phyloP scores from a whole-genome alignment of 2,797 vertebrate species.

The Semaprochilodus insignis region DNA sequence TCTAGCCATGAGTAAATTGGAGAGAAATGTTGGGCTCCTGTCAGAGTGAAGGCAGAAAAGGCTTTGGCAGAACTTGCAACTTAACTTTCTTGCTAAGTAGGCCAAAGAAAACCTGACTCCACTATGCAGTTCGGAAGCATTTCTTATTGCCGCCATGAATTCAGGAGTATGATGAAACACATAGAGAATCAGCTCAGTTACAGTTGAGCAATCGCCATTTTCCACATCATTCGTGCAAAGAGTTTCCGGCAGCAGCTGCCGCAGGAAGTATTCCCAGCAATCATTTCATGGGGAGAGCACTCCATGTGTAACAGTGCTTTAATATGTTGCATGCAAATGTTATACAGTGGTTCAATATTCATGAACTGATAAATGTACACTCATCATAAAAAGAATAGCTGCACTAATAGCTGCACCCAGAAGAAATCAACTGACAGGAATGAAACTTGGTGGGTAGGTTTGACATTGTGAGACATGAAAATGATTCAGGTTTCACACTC shows the following conservation, averaged over 20 bases:
- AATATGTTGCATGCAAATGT: too few relatives aligned
- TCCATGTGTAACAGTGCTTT: too few relatives aligned
- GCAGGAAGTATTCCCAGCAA: background rate
- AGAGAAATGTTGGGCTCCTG: too few relatives aligned
- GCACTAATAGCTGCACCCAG: too few relatives aligned
- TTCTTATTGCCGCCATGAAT: background rate
- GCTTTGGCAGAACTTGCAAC: background rate
- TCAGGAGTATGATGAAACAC: background rate
- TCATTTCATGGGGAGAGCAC: background rate
- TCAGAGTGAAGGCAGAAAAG: background rate
- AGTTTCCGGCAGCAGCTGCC: background rate
- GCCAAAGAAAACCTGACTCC: background rate
- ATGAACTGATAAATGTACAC: too few relatives aligned
- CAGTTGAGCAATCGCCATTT: constrained; percentile 1
- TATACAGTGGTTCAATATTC: too few relatives aligned
- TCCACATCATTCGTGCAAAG: background rate
- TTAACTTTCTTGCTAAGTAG: background rate
- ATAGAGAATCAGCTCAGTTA: background rate
- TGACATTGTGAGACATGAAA: too few relatives aligned
- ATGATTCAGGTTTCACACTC: too few relatives aligned
- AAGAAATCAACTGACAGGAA: too few relatives aligned
- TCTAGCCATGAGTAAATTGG: too few relatives aligned
- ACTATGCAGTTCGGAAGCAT: background rate
- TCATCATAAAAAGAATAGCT: too few relatives aligned
- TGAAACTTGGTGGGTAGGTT: too few relatives aligned